Conservation (phyloP, 2,797 vertebrate species). For the Coilia nasus region DNA sequence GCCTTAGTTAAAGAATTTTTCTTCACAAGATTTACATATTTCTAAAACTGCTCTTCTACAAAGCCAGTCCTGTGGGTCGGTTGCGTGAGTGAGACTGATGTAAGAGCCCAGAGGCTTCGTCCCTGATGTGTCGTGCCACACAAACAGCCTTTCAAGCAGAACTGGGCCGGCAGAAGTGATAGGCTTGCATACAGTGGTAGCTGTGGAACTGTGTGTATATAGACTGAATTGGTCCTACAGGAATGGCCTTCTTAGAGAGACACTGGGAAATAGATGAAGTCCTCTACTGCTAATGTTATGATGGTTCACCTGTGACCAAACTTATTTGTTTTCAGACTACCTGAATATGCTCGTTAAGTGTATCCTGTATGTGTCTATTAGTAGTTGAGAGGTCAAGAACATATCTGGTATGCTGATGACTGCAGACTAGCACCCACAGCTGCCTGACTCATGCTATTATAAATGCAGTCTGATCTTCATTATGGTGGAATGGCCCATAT, state of each 20-base stretch:
- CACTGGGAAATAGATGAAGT: neutral
- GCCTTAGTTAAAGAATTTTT: neutral
- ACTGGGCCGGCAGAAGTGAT: neutral
- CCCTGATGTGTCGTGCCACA: neutral
- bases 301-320: neutral
- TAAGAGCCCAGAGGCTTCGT: neutral
- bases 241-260: neutral
- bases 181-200: neutral
- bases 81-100: neutral
- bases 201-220: neutral
- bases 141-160: neutral
- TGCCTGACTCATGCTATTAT: neutral
- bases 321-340: too few relatives aligned
- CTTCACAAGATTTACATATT: conserved; percentile 15
- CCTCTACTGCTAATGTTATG: neutral
- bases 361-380: neutral
- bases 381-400: neutral
- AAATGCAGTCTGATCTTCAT: neutral
- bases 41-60: neutral
- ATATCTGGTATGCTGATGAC: neutral
- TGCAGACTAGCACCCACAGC: neutral
- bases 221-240: neutral
- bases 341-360: neutral
- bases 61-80: neutral
- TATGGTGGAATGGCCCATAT: neutral